phyloP scores from a whole-genome alignment of 2,113 vertebrate genomes.

The Isichthys henryi region DNA sequence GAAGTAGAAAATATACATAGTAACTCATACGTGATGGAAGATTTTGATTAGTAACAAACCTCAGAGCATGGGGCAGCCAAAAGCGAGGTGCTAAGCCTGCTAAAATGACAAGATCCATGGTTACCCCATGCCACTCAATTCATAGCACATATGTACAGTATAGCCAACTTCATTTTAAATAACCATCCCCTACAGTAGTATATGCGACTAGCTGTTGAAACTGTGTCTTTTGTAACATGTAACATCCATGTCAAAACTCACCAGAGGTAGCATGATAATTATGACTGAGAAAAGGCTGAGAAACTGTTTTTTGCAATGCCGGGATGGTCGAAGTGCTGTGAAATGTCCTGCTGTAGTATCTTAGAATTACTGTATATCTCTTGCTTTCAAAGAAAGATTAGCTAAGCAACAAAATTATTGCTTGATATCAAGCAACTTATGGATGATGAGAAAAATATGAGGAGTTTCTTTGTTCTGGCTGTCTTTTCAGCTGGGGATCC shows the following conservation, averaged over 20 bases:
- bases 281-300: neutral
- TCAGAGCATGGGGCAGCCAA: neutral
- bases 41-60: neutral
- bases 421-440: neutral
- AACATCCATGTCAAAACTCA: neutral
- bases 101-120: neutral
- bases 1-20: neutral
- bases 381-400: neutral
- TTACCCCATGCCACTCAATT: neutral
- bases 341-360: neutral
- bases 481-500: constrained; percentile 83
- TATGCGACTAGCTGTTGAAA: neutral
- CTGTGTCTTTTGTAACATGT: neutral
- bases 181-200: neutral
- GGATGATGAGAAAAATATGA: neutral
- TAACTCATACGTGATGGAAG: neutral
- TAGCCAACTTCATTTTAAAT: neutral
- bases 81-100: neutral
- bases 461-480: neutral
- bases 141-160: neutral
- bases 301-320: neutral
- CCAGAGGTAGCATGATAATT: neutral
- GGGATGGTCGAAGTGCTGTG: neutral
- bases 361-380: neutral
- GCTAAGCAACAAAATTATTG: neutral